Percentiles rank a stretch among this genome's conserved stretches.
Evolutionary conservation across 2,888 invertebrate species (phyloP).

Genomic region (Protula sp.): DNA sequence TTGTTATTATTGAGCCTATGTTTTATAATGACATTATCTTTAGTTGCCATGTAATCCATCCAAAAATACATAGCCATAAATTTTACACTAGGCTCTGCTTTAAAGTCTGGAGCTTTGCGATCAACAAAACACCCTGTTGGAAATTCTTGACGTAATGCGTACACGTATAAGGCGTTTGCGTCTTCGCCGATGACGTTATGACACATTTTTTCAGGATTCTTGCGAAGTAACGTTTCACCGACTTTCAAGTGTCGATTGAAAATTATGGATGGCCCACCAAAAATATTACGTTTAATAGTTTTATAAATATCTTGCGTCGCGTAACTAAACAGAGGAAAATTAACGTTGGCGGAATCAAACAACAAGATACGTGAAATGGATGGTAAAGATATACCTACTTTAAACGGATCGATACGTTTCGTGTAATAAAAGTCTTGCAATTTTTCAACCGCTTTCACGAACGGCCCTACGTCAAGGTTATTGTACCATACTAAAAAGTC

Average conservation of each 20-base stretch:
- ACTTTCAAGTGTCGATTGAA: neutral
- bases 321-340: constrained; percentile 22
- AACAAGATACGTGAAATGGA: constrained; percentile 17
- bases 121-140: neutral
- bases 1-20: neutral
- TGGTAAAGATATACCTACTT: constrained; percentile 23
- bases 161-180: neutral
- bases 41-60: neutral
- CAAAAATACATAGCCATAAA: neutral
- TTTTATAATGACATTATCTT: neutral
- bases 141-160: neutral
- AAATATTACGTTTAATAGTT: neutral
- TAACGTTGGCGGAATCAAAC: constrained; percentile 17
- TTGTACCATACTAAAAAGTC: too few species aligned
- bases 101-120: neutral
- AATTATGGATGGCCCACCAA: neutral
- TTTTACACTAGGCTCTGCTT: neutral
- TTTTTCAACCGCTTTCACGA: too few species aligned
- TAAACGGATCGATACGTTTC: too few species aligned
- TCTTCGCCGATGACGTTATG: neutral
- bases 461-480: too few species aligned
- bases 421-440: too few species aligned
- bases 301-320: constrained; percentile 19
- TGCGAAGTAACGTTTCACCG: neutral
- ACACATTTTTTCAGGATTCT: neutral